phyloP scores from a whole-genome alignment of 2,113 vertebrate genomes.

The Oncorhynchus gorbuscha region DNA sequence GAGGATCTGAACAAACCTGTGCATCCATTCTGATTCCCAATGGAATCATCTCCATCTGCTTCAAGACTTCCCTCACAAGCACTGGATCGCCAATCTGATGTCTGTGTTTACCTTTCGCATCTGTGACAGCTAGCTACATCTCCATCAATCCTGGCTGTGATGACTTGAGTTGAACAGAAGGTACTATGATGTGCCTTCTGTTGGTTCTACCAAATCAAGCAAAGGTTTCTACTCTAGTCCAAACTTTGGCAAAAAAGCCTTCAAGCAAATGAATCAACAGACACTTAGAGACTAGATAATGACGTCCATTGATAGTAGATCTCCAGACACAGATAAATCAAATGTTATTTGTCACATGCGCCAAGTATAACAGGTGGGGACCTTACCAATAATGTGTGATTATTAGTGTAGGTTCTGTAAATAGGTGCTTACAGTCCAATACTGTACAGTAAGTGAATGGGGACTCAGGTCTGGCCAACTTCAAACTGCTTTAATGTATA shows the following conservation, averaged over 20 bases:
- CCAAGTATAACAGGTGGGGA: no score
- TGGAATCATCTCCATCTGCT: slow-evolving; percentile 39
- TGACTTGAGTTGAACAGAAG: slow-evolving; percentile 21
- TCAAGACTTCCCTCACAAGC: slow-evolving; percentile 50
- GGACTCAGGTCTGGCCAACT: no score
- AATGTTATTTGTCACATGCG: no score
- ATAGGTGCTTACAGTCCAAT: no score
- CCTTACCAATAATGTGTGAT: no score
- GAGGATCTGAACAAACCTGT: slow-evolving; percentile 62
- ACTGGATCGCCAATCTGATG: slow-evolving; percentile 43
- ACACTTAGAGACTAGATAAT: background rate
- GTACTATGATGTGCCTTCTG: background rate
- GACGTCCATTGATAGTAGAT: background rate
- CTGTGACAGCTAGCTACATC: slow-evolving; percentile 5
- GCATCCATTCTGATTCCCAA: slow-evolving; percentile 42
- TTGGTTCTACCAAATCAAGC: background rate
- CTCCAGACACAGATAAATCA: no score
- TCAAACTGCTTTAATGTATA: no score
- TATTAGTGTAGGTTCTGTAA: no score
- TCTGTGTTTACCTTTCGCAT: slow-evolving; percentile 35
- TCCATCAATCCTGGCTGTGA: slow-evolving; percentile 3
- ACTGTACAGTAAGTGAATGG: no score
- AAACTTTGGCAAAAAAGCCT: background rate
- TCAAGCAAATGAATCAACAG: background rate
- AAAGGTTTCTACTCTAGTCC: no score